phyloP scores from a whole-genome alignment of 2,113 vertebrate species.

The Pelecanus crispus region DNA sequence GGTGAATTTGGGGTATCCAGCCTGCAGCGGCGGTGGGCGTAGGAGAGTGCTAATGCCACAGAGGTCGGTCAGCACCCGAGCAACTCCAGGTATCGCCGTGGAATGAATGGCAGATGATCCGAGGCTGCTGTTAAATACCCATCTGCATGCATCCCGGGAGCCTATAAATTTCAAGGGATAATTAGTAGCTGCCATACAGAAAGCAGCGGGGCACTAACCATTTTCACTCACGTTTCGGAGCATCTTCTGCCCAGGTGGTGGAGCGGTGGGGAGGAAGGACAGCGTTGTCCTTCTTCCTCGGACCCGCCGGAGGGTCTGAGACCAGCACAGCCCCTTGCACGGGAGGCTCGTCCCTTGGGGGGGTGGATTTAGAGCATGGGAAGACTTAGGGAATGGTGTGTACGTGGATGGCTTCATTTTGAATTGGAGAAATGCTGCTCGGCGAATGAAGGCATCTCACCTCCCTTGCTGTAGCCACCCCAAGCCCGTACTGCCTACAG shows the following conservation, averaged over 20 bases:
- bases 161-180: conserved; percentile 62
- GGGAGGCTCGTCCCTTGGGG: accelerated
- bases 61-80: accelerated
- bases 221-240: background rate
- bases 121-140: conserved; percentile 49
- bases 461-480: background rate
- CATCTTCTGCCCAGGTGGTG: background rate
- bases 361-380: background rate
- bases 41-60: accelerated
- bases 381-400: accelerated
- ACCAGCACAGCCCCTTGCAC: background rate
- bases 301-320: background rate
- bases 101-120: conserved; percentile 34
- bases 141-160: conserved; percentile 53
- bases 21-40: background rate
- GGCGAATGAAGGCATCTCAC: background rate
- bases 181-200: conserved; percentile 56
- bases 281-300: accelerated
- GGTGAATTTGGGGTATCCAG: background rate
- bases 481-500: background rate
- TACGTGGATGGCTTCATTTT: accelerated
- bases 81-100: background rate
- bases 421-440: background rate
- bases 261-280: background rate
- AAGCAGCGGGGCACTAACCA: conserved; percentile 35